These are phyloP conservation scores for Scalopus aquaticus DNA, from an alignment of 2,113 vertebrate genomes.

Conservation along the genomic window DNA sequence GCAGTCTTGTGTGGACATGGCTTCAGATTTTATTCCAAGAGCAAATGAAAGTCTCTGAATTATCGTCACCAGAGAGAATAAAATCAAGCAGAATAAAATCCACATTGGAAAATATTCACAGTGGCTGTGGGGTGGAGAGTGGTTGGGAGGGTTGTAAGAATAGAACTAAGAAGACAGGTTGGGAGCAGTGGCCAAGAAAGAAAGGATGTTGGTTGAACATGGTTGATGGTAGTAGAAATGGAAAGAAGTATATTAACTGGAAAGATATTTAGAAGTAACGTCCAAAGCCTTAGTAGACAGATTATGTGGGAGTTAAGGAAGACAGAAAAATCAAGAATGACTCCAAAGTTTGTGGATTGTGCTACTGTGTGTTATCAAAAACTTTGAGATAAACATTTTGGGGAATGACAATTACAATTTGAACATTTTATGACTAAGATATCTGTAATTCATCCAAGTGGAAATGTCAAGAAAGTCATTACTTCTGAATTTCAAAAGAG, in stretches of 20 bases:
- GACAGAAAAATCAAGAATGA: not conserved
- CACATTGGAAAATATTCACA: accelerated
- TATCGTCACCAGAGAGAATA: not conserved
- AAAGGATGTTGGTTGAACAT: not conserved
- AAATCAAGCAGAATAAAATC: not conserved
- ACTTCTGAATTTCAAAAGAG: not conserved
- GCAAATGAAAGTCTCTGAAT: not conserved
- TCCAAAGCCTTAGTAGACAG: not conserved
- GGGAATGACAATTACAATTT: not conserved
- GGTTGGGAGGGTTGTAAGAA: not conserved
- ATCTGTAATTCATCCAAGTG: not conserved
- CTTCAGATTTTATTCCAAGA: not conserved
- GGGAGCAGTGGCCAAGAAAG: not conserved
- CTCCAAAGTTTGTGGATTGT: not conserved
- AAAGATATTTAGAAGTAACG: not conserved
- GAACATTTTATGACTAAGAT: not conserved
- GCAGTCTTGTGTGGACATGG: not conserved
- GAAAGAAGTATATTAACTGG: not conserved
- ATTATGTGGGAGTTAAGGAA: not conserved
- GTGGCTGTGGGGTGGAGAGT: not conserved
- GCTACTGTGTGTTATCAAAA: not conserved
- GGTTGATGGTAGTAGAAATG: not conserved
- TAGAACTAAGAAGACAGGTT: not conserved
- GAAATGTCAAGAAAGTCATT: not conserved
- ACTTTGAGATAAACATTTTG: not conserved